Evolutionary conservation across 2,797 vertebrate species (phyloP), one percentile per base, ranked within the genome.

Genomic region (Eurystomus glaucurus): DNA sequence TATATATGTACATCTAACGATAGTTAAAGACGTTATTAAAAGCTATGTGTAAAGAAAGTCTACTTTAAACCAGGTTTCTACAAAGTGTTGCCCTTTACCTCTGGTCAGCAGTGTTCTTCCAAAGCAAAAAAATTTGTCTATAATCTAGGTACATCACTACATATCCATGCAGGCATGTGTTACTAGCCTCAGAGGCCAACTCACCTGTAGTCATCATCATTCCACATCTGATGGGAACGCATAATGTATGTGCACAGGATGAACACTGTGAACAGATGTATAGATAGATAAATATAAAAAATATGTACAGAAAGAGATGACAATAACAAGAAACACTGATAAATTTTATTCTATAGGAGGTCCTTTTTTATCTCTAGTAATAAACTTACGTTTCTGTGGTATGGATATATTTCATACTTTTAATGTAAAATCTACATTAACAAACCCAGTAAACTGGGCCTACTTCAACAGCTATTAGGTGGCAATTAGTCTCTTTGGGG

Each of bases 401-500:
- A 35, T 13, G 23, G 29, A 15, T 41, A 4, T 48, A 48, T 71
- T 88, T 84, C 0, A 8, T 57, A 78, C 46, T 22, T 71, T n/a
- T 75, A 39, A 90, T 0, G 0, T 33, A 78, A 93, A 88, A 75
- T 54, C 61, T 69, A 10, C 0, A 0, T 72, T 69, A 62, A 78
- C 33, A 94, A 93, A 88, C 16, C 7, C 4, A 52, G 57, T 81
- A 65, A 93, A 71, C 72, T 11, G 61, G 17, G 43, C 39, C 54
- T 78, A 46, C n/a, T 81, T 76, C n/a, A 84, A 65, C 28, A 81
- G 70, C 74, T 91, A 19, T 82, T 76, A 85, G 20, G 35, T 62
- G 46, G 60, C 41, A 95, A 90, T 88, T 86, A 76, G 43, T 69
- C n/a, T 74, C 46, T 92, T 76, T 71, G 83, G 85, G 76, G 83